Conservation (phyloP, 2,113 vertebrate genomes). For the Shinisaurus crocodilurus region DNA sequence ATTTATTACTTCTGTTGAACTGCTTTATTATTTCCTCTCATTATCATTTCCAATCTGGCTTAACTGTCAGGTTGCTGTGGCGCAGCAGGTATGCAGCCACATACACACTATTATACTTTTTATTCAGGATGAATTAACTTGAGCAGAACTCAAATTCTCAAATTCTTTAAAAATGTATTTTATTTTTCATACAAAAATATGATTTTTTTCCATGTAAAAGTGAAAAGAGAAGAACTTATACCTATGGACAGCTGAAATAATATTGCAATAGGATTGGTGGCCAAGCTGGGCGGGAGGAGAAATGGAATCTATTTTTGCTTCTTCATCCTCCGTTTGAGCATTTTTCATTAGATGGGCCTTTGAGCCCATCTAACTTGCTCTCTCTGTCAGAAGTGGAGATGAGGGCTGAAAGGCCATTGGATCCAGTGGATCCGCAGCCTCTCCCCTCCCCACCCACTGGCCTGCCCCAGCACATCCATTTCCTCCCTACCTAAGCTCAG, state of each 20-base stretch:
- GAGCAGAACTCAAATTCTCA: not conserved
- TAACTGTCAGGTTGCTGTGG: slow-evolving; percentile 6
- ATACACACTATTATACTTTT: not conserved
- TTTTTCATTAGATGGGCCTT: too few species aligned
- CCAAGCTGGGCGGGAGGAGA: too few species aligned
- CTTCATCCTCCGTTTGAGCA: too few species aligned
- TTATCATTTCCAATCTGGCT: not conserved
- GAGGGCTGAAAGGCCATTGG: too few species aligned
- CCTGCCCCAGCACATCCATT: too few species aligned
- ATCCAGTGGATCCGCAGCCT: too few species aligned
- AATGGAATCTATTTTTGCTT: too few species aligned
- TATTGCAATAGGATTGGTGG: not conserved
- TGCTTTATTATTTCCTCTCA: not conserved
- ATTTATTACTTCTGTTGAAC: not conserved
- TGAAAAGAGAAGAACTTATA: not conserved
- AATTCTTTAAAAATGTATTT: not conserved
- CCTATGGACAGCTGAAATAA: not conserved
- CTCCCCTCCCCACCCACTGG: too few species aligned
- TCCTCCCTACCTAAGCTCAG: too few species aligned
- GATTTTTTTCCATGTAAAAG: too few species aligned
- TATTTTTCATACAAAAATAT: not conserved
- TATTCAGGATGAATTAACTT: not conserved
- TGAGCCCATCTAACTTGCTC: too few species aligned
- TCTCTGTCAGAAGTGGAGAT: too few species aligned
- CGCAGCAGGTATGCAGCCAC: not conserved